These are phyloP conservation scores for Matsumyia berberina DNA, from an alignment of 2,888 invertebrate species.

Conservation along the genomic window DNA sequence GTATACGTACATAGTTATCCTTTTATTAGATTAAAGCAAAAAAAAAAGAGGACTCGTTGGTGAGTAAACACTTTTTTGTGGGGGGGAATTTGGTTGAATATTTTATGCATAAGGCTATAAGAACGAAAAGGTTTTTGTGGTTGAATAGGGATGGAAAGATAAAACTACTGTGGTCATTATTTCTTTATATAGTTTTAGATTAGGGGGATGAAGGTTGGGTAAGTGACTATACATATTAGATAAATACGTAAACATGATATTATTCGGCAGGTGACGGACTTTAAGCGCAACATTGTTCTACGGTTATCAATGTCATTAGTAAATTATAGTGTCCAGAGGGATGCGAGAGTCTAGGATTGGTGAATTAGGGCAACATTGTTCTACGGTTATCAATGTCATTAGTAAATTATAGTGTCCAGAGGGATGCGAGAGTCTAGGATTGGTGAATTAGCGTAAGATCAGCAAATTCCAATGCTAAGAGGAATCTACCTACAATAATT, in stretches of 20 bases:
- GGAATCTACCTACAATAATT: too few species aligned
- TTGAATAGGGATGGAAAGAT: conserved; percentile 5
- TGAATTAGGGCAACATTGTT: too few species aligned
- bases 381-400: too few species aligned
- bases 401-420: too few species aligned
- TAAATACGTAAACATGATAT: background rate
- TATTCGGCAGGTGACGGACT: too few species aligned
- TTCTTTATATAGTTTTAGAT: background rate
- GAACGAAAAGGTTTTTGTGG: conserved; percentile 3
- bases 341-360: too few species aligned
- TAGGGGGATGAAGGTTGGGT: background rate
- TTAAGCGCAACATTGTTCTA: too few species aligned
- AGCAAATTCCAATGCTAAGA: too few species aligned
- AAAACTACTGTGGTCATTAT: background rate
- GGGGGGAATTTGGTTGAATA: conserved; percentile 11
- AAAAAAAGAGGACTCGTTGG: conserved; percentile 38
- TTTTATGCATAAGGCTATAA: conserved; percentile 4
- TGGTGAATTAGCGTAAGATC: too few species aligned
- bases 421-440: too few species aligned
- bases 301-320: too few species aligned
- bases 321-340: too few species aligned
- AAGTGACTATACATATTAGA: background rate
- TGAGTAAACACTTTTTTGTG: conserved; percentile 24
- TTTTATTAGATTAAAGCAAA: conserved; percentile 49
- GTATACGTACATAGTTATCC: conserved; percentile 25